Conservation (phyloP, 2,797 vertebrate species). For the Dipus sagitta region DNA sequence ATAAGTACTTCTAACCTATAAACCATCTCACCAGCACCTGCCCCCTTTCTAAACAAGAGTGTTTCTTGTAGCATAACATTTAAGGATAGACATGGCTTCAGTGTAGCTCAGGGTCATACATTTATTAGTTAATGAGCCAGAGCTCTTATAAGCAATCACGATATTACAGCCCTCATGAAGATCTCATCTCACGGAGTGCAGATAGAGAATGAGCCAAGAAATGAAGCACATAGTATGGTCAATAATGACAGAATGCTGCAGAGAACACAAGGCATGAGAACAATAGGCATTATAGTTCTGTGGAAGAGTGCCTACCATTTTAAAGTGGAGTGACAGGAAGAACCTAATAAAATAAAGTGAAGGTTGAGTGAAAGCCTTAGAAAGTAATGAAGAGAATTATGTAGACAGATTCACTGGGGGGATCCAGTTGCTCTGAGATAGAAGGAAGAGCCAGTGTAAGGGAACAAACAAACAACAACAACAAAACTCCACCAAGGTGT, state of each 20-base stretch:
- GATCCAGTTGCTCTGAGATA: background rate
- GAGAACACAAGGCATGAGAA: background rate
- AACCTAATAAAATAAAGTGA: background rate
- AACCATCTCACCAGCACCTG: too few relatives aligned
- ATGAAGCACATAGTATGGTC: background rate
- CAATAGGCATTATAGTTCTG: background rate
- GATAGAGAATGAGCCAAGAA: slow-evolving; percentile 1
- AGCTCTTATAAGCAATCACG: background rate
- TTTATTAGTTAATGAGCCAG: slow-evolving; percentile 23
- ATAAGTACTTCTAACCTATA: too few relatives aligned
- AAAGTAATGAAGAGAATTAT: background rate
- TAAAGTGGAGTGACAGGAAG: background rate
- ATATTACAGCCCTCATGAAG: background rate
- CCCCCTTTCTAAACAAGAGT: background rate
- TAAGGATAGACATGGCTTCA: background rate
- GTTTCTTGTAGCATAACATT: background rate
- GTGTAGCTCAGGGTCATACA: background rate
- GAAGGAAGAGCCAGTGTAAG: background rate
- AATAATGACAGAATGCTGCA: background rate
- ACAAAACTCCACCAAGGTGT: too few relatives aligned
- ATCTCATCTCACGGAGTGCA: background rate
- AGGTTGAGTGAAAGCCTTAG: background rate
- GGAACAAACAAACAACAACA: too few relatives aligned
- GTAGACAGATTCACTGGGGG: background rate
- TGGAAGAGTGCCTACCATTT: background rate